A percentile compares a stretch with the other conserved stretches of the same genome.
Conservation (phyloP, 2,113 vertebrate species). For the Donacobius atricapilla region DNA sequence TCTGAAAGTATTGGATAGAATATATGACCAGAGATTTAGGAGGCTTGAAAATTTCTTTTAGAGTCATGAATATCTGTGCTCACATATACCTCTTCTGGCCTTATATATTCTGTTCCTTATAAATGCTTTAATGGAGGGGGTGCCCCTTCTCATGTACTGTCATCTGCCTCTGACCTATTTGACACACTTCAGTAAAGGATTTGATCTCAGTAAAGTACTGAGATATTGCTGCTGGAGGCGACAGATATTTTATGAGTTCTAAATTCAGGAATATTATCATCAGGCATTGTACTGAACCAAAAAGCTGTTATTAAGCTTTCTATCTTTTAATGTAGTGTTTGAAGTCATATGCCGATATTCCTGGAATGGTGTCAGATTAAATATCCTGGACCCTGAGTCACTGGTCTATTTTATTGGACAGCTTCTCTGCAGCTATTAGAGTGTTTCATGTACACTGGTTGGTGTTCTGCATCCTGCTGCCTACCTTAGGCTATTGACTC, state of each 20-base stretch:
- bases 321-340: conserved; percentile 41
- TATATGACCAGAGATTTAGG: background rate
- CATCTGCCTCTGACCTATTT: conserved; percentile 19
- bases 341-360: conserved; percentile 56
- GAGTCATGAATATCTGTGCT: background rate
- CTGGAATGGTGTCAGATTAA: conserved; percentile 60
- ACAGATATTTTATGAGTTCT: conserved; percentile 23
- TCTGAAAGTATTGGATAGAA: background rate
- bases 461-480: background rate
- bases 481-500: background rate
- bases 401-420: conserved; percentile 45
- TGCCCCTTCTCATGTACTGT: background rate
- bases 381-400: conserved; percentile 1
- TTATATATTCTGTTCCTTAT: background rate
- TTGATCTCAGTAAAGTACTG: conserved; percentile 6
- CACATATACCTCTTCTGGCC: background rate
- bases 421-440: conserved; percentile 13
- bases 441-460: background rate
- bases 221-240: conserved; percentile 30
- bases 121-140: background rate
- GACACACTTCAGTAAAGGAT: conserved; percentile 14
- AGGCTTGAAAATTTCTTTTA: background rate
- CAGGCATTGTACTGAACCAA: conserved; percentile 21
- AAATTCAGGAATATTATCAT: conserved; percentile 43
- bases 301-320: conserved; percentile 43